phyloP scores from a whole-genome alignment of 2,888 invertebrate species.

The Heterodera filipjevi region DNA sequence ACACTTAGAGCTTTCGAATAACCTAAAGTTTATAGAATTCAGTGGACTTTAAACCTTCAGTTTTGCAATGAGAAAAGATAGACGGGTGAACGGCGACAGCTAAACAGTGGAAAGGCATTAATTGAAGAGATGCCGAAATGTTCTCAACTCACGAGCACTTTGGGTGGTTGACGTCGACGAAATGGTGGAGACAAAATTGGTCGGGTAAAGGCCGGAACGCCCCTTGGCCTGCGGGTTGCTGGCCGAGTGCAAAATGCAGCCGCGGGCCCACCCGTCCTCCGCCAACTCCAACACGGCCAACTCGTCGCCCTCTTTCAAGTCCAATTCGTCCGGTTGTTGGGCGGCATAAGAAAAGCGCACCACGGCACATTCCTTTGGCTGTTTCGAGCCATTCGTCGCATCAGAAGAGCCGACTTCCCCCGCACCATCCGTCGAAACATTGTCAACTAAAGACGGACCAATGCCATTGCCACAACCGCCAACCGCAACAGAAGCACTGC shows the following conservation, averaged over 20 bases:
- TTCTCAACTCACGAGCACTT: conserved; percentile 8
- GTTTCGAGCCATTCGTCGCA: background rate
- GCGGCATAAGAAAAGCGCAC: conserved; percentile 75
- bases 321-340: conserved; percentile 88
- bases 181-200: conserved; percentile 80
- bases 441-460: background rate
- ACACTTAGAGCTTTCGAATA: too few species aligned
- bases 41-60: background rate
- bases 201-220: conserved; percentile 88
- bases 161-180: conserved; percentile 30
- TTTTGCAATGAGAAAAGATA: background rate
- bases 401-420: background rate
- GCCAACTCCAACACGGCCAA: conserved; percentile 88
- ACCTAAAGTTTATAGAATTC: too few species aligned
- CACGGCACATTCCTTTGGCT: conserved; percentile 25
- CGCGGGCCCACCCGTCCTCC: conserved; percentile 80
- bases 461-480: background rate
- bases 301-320: conserved; percentile 82
- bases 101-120: background rate
- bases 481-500: background rate
- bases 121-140: background rate
- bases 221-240: conserved; percentile 67
- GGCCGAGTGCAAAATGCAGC: conserved; percentile 45
- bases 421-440: background rate
- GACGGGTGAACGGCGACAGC: background rate